These are phyloP conservation scores for Acrobeloides nanus DNA, from an alignment of 2,888 invertebrate genomes.

Conservation along the genomic window DNA sequence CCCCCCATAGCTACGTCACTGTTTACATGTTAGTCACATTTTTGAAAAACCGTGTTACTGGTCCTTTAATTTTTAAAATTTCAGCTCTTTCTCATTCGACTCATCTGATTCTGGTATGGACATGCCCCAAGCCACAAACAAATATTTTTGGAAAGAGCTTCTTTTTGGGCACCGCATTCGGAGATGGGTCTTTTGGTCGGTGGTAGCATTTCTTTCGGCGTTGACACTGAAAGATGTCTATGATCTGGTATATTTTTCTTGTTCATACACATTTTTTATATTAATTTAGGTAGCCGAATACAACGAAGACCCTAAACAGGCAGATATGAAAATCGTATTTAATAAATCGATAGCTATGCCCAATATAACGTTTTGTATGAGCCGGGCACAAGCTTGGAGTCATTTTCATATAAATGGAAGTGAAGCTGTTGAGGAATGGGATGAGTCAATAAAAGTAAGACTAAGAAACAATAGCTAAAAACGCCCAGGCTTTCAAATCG, in stretches of 20 bases:
- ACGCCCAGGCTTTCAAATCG: no score
- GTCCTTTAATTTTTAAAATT: no score
- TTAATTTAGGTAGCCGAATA: slow-evolving; percentile 40
- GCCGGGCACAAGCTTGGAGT: slow-evolving; percentile 44
- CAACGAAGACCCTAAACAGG: slow-evolving; percentile 41
- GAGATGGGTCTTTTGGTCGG: slow-evolving; percentile 46
- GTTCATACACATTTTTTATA: neutral
- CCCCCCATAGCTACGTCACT: no score
- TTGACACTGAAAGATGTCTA: slow-evolving; percentile 48
- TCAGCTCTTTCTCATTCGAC: no score
- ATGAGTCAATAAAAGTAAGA: slow-evolving; percentile 34
- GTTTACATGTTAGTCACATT: no score
- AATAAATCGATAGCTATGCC: slow-evolving; percentile 50
- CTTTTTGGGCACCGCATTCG: slow-evolving; percentile 33
- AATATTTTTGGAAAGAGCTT: slow-evolving; percentile 32
- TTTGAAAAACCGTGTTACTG: no score
- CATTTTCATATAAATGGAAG: slow-evolving; percentile 43
- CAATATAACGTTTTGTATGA: slow-evolving; percentile 52
- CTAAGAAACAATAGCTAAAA: no score
- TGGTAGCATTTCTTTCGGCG: slow-evolving; percentile 45
- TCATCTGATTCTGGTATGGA: no score
- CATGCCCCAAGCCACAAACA: no score
- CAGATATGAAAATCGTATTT: slow-evolving; percentile 44
- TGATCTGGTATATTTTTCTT: slow-evolving; percentile 30
- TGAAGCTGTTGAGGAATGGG: slow-evolving; percentile 41